Base-by-base conservation (phyloP, 2,797 vertebrate species). In the Bovichtus variegatus region DNA sequence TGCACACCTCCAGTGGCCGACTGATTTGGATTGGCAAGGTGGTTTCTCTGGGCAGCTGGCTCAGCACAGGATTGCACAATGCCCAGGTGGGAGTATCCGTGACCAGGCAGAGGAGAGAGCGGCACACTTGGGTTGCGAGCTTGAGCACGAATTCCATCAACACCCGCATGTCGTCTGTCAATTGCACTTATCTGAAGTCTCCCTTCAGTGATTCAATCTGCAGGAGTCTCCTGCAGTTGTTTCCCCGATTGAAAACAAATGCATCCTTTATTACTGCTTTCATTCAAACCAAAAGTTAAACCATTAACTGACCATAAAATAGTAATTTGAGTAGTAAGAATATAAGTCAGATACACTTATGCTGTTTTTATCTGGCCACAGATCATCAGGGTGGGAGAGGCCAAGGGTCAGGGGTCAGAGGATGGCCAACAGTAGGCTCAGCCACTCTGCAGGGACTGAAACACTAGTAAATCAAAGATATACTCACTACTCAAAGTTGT, bases 171-270 rank as follows among this genome's bases (percentile, higher is more conserved):
- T 79, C 78, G 64, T 83, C 86, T 82, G 88, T 91, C 91, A 91
- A 87, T 91, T 88, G 90, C 78, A 73, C 86, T 92, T 92, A 92
- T 92, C 91, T 92, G 65, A 80, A 74, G 83, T 77, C 76, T 78
- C 73, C 53, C 57, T 44, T 74, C 66, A 76, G 31, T 60, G 75
- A 61, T 70, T 64, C 31, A 1, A 49, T 72, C 75, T 60, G 23
- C 27, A 25, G 69, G 59, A 71, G 71, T 31, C 73, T 57, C 65
- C 77, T 76, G 77, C 92, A 92, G 92, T 93, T 94, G 91, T 86
- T 89, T 71, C 55, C 49, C 77, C 82, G 81, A 90, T 91, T 90
- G 73, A 65, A 89, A 91, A 87, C 80, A 87, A 92, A 90, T 66
- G 43, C 61, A 72, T 86, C 86, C 47, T 74, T 89, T 84, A 75